These are phyloP conservation scores for Ooceraea biroi DNA, from an alignment of 1,140 invertebrate species.

Conservation along the genomic window DNA sequence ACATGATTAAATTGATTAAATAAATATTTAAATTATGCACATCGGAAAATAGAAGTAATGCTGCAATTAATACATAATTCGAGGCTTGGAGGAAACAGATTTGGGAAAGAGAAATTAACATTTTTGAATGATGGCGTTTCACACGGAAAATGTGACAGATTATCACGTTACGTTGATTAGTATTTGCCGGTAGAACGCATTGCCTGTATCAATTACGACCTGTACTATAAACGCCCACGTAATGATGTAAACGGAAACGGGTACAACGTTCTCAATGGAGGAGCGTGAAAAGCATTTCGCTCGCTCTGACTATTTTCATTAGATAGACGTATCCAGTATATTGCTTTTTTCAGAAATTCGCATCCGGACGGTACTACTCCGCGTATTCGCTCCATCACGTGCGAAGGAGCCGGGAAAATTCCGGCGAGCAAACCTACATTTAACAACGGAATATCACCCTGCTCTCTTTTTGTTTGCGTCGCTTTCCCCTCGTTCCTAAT, in stretches of 20 bases:
- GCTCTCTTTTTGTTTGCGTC: constrained; percentile 19
- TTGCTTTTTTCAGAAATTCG: constrained; percentile 89
- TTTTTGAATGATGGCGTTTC: constrained; percentile 16
- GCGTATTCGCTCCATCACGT: constrained; percentile 89
- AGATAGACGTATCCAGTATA: constrained; percentile 35
- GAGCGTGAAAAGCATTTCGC: not conserved
- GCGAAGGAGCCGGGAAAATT: constrained; percentile 90
- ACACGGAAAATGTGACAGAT: not conserved
- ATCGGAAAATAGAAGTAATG: not conserved
- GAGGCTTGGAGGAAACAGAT: not conserved
- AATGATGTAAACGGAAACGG: not conserved
- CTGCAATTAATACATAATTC: not conserved
- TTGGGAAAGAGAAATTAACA: not conserved
- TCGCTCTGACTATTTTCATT: too few relatives aligned
- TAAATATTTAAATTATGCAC: not conserved
- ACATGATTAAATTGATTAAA: not conserved
- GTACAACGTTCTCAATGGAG: not conserved
- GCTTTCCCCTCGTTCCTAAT: constrained; percentile 15
- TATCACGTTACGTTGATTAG: not conserved
- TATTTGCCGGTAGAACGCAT: too few relatives aligned
- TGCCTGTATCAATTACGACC: too few relatives aligned
- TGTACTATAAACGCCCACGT: not conserved
- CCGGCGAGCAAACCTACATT: constrained; percentile 92
- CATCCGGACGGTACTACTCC: constrained; percentile 91
- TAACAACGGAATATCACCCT: constrained; percentile 84